These are phyloP conservation scores for Nycteola revayana DNA, from an alignment of 2,888 invertebrate species.

Conservation along the genomic window DNA sequence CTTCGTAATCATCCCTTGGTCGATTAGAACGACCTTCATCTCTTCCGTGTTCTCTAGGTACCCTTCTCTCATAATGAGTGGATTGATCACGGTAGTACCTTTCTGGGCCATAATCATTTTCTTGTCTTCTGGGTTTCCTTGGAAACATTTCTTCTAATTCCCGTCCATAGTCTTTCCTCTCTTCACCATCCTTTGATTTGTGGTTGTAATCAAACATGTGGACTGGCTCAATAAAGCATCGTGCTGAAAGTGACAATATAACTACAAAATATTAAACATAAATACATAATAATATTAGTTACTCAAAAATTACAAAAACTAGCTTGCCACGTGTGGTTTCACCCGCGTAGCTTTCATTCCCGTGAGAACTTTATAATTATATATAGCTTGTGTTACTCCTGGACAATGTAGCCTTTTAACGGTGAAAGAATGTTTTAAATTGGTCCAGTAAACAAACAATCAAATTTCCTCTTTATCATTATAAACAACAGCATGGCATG, in stretches of 20 bases:
- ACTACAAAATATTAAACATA: no score
- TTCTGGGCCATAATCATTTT: slow-evolving; percentile 38
- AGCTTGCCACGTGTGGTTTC: no score
- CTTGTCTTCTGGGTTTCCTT: slow-evolving; percentile 46
- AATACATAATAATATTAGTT: no score
- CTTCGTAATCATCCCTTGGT: slow-evolving; percentile 25
- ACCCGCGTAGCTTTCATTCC: no score
- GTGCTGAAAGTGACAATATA: slow-evolving; percentile 63
- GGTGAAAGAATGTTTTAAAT: no score
- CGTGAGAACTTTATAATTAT: no score
- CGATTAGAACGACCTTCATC: slow-evolving; percentile 21
- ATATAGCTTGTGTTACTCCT: no score
- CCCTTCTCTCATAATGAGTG: slow-evolving; percentile 45
- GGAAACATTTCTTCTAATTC: slow-evolving; percentile 62
- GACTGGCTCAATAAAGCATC: slow-evolving; percentile 83
- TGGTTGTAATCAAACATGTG: slow-evolving; percentile 88
- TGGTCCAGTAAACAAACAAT: no score
- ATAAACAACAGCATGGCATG: no score
- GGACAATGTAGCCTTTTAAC: no score
- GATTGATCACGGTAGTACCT: slow-evolving; percentile 43
- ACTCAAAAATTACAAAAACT: no score
- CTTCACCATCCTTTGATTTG: slow-evolving; percentile 71
- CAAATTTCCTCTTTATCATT: no score
- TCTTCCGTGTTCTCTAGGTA: slow-evolving; percentile 37
- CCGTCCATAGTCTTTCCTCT: slow-evolving; percentile 59